Evolutionary conservation across 2,113 vertebrate species (phyloP).

Genomic region (Chaetorhynchus papuensis): DNA sequence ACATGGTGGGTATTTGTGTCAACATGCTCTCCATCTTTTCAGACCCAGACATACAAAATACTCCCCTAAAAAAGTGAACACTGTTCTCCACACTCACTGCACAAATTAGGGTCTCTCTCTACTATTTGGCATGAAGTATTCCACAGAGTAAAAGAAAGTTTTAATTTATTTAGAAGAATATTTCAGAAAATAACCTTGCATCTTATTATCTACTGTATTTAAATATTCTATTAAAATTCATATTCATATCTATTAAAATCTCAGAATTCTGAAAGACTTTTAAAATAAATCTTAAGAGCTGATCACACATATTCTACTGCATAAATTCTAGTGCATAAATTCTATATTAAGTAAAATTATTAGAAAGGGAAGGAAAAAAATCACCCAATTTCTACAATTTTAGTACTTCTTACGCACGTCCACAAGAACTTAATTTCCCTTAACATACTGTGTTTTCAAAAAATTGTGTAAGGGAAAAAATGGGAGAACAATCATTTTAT

Average conservation of each 20-base stretch:
- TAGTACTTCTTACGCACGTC: neutral
- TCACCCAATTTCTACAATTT: neutral
- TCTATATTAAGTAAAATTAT: neutral
- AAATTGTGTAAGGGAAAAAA: neutral
- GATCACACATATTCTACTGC: neutral
- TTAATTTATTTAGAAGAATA: neutral
- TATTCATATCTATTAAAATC: neutral
- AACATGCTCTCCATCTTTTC: neutral
- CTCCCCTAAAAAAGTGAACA: neutral
- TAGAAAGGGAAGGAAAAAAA: neutral
- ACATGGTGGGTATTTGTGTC: neutral
- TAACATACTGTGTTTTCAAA: neutral
- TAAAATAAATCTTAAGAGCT: neutral
- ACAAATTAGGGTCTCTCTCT: neutral
- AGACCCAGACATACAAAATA: neutral
- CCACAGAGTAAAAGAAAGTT: neutral
- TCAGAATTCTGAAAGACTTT: neutral
- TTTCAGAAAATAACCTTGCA: neutral
- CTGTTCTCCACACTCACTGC: accelerated
- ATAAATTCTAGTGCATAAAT: neutral
- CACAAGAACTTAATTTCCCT: neutral
- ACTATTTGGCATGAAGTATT: neutral
- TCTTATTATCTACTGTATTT: neutral
- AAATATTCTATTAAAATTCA: too few relatives aligned
- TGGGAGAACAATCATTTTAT: neutral